Percentiles rank a stretch among this genome's conserved stretches.
Evolutionary conservation across 2,797 vertebrate genomes (phyloP).

Genomic region (Acanthiza pusilla): DNA sequence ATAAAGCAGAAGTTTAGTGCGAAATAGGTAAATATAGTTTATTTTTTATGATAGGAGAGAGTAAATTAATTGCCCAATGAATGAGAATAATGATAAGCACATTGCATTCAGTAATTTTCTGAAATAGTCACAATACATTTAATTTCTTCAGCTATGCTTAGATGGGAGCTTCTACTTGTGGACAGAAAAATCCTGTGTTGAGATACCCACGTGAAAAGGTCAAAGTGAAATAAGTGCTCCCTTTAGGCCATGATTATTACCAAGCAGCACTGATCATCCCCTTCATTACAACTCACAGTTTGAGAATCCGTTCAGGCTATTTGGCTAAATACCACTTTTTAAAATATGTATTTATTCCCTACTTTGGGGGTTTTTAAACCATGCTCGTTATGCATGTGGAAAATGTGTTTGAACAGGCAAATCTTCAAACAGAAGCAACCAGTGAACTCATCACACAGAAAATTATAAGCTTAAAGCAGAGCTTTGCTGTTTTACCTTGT

Average conservation of each 20-base stretch:
- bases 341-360: background rate
- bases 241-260: background rate
- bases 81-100: background rate
- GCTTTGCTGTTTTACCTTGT: background rate
- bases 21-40: background rate
- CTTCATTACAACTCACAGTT: background rate
- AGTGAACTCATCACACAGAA: background rate
- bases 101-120: accelerated
- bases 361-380: background rate
- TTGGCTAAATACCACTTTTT: background rate
- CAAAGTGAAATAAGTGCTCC: background rate
- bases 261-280: background rate
- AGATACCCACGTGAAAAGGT: accelerated
- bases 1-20: background rate
- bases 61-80: background rate
- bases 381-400: background rate
- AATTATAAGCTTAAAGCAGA: background rate
- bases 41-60: background rate
- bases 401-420: background rate
- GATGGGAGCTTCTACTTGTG: background rate
- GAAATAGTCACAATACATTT: background rate
- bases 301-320: background rate
- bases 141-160: background rate
- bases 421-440: background rate
- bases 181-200: background rate